Base-by-base conservation (phyloP, 1,140 invertebrate species). In the Ephestia elutella region DNA sequence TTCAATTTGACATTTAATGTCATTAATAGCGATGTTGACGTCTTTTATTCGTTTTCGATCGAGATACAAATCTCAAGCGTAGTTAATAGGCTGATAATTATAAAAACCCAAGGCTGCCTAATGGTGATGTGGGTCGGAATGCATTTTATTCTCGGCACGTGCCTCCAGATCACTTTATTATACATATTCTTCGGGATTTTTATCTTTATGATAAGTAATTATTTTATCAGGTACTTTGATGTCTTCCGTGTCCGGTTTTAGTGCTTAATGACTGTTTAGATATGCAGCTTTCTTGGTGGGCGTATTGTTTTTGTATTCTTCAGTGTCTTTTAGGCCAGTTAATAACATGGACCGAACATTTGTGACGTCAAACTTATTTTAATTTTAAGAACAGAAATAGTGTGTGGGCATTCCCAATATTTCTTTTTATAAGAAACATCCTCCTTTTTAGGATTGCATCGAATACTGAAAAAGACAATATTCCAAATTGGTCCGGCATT, bases 61-160 rank as follows among this genome's bases (percentile, higher is more conserved):
- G 38, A 44, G 38, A 44, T 44, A 80, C 80, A 79, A 79, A 80
- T 80, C 75, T 74, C 57, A 21, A 17, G 54, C 67, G 70, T 70
- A 59, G 70, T 70, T 73, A 79, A 80, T 80, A 74, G 75, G 71
- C 72, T 56, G 71, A 75, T 82, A 78, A 84, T 84, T 82, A 78
- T 70, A 62, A 68, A 73, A 76, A 70, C 59, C 59, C 63, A 63
- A 68, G 68, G 60, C 58, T 54, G 59, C 59, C 64, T 70, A 70
- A 68, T 69, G 68, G 64, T 55, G 63, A 64, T 60, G 49, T 59
- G 48, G 59, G 54, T 59, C 56, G 67, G 72, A 74, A 78, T 76
- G 77, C 70, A 56, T 56, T 64, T 68, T 32, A 68, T 67, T 67
- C 70, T 56, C 62, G 69, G 78, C 81, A 81, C 81, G 81, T 73